Base-by-base conservation (phyloP, 2,888 invertebrate species). In the Lymantria dispar region DNA sequence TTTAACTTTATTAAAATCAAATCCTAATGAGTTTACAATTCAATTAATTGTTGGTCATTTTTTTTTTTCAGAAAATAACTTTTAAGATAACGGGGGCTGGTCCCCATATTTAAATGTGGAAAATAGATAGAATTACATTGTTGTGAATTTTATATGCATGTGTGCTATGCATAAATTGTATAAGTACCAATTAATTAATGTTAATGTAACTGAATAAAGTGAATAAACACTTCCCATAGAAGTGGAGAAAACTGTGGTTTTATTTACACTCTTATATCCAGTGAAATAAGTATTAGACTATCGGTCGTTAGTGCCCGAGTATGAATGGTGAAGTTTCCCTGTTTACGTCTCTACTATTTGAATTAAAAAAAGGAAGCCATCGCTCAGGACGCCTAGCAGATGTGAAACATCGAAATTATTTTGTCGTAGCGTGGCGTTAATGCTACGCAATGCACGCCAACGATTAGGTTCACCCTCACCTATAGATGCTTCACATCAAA, bases 111-210 rank as follows among this genome's bases (percentile, higher is more conserved):
- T 74, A 72, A 76, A 74, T 78, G 74, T 76, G 78, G 72, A 78
- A 68, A 61, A 22, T 22, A 22, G 22, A 60, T 66, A 66, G 72
- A 70, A 72, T 67, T 75, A 74, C 73, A 73, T 80, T 86, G 85
- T 88, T 87, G 83, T 82, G 80, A 82, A 78, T 85, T 87, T 86
- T 85, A 79, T 86, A 78, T 76, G 75, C 73, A 69, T 65, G 72
- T 72, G 75, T 75, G 71, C 68, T 64, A 68, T 74, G 74, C 72
- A 74, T 64, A 64, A 72, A 66, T 68, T 76, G 75, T 78, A 69
- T 74, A 78, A 74, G 74, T 80, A 83, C 78, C 75, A 76, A 80
- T 74, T 75, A 77, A 77, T 78, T 76, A 77, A 76, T 80, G 76
- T 80, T 80, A 76, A 68, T 67, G 66, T 80, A 74, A 74, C 70